Conservation (phyloP, 2,797 vertebrate genomes). For the Thunnus albacares region DNA sequence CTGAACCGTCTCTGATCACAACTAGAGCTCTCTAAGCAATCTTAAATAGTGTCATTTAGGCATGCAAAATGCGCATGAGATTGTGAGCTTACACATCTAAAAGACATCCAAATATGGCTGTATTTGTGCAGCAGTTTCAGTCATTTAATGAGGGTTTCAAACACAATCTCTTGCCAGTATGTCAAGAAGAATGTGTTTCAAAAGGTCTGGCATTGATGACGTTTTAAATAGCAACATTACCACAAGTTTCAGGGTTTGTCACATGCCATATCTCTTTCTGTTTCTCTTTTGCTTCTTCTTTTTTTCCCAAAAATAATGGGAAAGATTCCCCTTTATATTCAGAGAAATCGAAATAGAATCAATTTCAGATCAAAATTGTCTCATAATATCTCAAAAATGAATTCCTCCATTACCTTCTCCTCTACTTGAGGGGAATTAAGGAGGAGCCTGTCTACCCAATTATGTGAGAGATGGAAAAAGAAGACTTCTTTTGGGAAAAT, state of each 20-base stretch:
- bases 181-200: background rate
- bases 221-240: constrained; percentile 7
- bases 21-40: constrained; percentile 2
- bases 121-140: constrained; percentile 1
- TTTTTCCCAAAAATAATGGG: constrained; percentile 2
- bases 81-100: constrained; percentile 1
- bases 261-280: background rate
- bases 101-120: background rate
- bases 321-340: constrained; percentile 7
- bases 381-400: constrained; percentile 30
- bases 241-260: background rate
- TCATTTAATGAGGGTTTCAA: background rate
- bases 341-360: constrained; percentile 10
- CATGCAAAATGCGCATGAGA: background rate
- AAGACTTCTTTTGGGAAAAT: constrained; percentile 20
- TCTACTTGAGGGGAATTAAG: constrained; percentile 36
- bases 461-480: constrained; percentile 22
- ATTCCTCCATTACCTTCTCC: constrained; percentile 12
- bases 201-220: background rate
- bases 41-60: background rate
- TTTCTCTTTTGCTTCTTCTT: background rate
- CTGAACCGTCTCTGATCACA: background rate
- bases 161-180: background rate
- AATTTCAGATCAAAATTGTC: constrained; percentile 32
- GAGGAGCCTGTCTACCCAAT: constrained; percentile 45